Evolutionary conservation across 2,888 invertebrate species (phyloP), one percentile per base, ranked within the genome.

Genomic region (Melolontha melolontha): DNA sequence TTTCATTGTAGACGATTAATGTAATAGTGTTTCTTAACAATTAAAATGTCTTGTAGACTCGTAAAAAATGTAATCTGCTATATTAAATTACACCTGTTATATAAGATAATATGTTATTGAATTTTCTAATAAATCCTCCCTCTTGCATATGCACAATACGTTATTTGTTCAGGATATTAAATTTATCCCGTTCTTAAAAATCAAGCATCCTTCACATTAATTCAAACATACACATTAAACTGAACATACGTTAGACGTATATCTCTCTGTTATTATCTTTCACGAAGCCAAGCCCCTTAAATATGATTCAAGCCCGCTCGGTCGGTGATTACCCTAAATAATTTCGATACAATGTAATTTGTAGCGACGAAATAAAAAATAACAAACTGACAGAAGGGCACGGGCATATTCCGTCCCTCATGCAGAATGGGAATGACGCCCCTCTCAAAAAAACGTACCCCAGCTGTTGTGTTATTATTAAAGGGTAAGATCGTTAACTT

Each of bases 401-500:
- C 51, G 22, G 22, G 50, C 22, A n/a, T 27, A 22, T 27, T 16
- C 47, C 12, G 42, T 41, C 41, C 11, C 57, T 27, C 42, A 17
- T 29, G 5, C 8, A 12, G 14, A 14, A 27, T 27, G 12, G 22
- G 57, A 42, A 22, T 34, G 44, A 47, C 17, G 17, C 49, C 49
- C 47, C 47, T 57, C 71, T 70, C 69, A 68, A 70, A 22, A n/a
- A 70, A 67, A 68, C 67, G 67, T 68, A 67, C 67, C 63, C 67
- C 73, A 71, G 73, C 73, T 73, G 73, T 71, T 71, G 68, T 57
- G 29, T 52, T 52, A 50, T 64, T 64, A 64, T 66, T 66, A 66
- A 70, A 70, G 71, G 73, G 71, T 71, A 70, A 70, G 69, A 71
- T 73, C 71, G 71, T 73, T 73, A 73, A 70, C 73, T 73, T 16